Base-by-base conservation (phyloP, 2,113 vertebrate genomes). In the Scalopus aquaticus region DNA sequence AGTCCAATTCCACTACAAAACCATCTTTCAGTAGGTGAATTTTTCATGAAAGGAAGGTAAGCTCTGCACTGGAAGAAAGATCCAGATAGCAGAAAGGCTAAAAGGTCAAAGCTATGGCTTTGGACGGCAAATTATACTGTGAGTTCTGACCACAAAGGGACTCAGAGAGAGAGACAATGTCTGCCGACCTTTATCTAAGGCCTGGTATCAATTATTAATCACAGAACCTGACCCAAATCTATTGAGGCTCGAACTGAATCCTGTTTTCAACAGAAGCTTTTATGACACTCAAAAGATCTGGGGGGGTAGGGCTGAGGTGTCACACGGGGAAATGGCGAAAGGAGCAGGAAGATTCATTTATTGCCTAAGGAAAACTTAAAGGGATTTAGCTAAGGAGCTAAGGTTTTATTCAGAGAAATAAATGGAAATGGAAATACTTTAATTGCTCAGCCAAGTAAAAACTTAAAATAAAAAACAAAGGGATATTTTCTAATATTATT, bases 191-290 rank as follows among this genome's bases (percentile, higher is more conserved):
- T 95, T 92, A 81, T 80, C 85, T 94, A 58, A 96, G 39, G 46
- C 46, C 83, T 85, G 42, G 78, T 67, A 88, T 96, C 92, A 96
- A 94, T 96, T 91, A 95, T 96, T 94, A 95, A 96, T 92, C 81
- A 69, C 20, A 78, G 62, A 88, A n/a, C 35, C 86, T 95, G 89
- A 88, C 65, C 89, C 46, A 95, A 84, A 92, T 72, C 81, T 94
- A 76, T 51, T 56, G 77, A 95, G 46, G 11, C 44, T 90, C 67
- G 30, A 90, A 39, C 5, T 80, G 37, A 94, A 70, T 87, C 51
- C 44, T 90, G 65, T 72, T 88, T 94, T 88, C 85, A 81, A 37
- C 39, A 69, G 35, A 76, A 30, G 28, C 32, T 64, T 95, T 67
- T 73, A 72, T 30, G 28, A 28, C 65, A 15, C 77, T 90, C 76